Conservation (phyloP, 92 coral and sea anemone species). For the Phenganax marumi region DNA sequence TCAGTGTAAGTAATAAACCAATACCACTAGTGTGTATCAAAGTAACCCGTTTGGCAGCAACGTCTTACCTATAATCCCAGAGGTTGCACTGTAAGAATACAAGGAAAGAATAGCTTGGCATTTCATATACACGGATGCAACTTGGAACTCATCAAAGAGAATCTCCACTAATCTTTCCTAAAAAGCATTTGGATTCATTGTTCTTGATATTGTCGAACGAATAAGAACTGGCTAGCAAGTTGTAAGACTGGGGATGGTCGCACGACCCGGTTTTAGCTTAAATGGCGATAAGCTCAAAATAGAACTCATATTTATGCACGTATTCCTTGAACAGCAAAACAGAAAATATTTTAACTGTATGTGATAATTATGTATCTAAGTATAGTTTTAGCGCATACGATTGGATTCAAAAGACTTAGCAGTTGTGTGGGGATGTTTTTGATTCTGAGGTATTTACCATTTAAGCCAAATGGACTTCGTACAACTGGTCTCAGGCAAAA, state of each 20-base stretch:
- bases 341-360: too few relatives aligned
- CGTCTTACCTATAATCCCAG: constrained; percentile 82
- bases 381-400: too few relatives aligned
- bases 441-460: too few relatives aligned
- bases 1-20: too few relatives aligned
- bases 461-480: background rate
- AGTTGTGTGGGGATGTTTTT: too few relatives aligned
- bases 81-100: constrained; percentile 97
- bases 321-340: too few relatives aligned
- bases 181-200: background rate
- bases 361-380: too few relatives aligned
- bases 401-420: too few relatives aligned
- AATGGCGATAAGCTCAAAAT: background rate
- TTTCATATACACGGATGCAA: constrained; percentile 78
- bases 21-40: too few relatives aligned
- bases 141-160: constrained; percentile 69
- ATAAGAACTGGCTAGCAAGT: background rate
- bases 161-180: constrained; percentile 83
- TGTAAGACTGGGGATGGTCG: background rate
- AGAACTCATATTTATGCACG: background rate
- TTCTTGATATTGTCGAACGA: background rate
- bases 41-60: too few relatives aligned
- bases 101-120: constrained; percentile 85
- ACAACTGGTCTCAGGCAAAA: background rate
- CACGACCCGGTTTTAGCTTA: too few relatives aligned